A percentile compares a stretch with the other conserved stretches of the same genome.
These are phyloP conservation scores for Neotragus moschatus DNA, from an alignment of 2,113 vertebrate genomes.

Conservation along the genomic window DNA sequence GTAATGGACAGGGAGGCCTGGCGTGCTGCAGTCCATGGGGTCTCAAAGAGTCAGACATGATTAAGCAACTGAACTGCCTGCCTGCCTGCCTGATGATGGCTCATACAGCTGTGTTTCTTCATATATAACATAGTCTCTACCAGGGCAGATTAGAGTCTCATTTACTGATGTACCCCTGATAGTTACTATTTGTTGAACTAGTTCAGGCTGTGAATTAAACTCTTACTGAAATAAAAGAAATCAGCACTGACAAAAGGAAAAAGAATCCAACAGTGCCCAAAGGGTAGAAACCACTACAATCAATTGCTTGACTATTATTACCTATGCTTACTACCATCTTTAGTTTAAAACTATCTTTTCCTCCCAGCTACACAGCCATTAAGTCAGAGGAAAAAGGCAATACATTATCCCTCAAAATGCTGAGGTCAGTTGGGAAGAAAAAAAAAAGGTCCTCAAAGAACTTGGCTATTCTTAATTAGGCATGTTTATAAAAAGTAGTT, in stretches of 20 bases:
- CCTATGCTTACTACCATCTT: not conserved
- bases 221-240: constrained; percentile 27
- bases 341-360: not conserved
- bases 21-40: not conserved
- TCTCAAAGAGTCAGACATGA: not conserved
- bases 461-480: not conserved
- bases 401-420: not conserved
- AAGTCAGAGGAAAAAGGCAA: not conserved
- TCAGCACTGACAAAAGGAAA: not conserved
- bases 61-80: not conserved
- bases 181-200: constrained; percentile 5
- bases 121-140: not conserved
- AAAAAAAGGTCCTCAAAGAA: not conserved
- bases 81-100: not conserved
- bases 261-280: not conserved
- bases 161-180: not conserved
- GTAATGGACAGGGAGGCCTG: not conserved
- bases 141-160: not conserved
- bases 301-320: not conserved
- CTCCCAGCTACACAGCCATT: not conserved
- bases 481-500: not conserved
- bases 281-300: not conserved
- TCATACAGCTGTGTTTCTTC: not conserved
- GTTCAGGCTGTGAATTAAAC: not conserved
- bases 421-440: not conserved